Conservation (phyloP, 2,888 invertebrate genomes). For the Anticlea derivata region DNA sequence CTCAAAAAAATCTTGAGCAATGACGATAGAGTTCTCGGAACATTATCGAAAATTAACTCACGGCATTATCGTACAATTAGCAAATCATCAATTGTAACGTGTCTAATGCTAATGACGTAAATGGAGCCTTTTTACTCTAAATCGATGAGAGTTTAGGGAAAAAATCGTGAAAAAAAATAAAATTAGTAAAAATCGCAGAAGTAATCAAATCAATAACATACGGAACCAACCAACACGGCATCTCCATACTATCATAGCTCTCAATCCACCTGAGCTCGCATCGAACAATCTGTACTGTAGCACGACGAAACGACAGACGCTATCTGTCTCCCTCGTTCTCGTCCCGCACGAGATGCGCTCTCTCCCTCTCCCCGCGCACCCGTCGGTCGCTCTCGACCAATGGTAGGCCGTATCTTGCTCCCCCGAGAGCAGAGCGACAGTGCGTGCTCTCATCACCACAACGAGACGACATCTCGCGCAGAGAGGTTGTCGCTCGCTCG, state of each 20-base stretch:
- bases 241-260: constrained; percentile 77
- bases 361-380: constrained; percentile 75
- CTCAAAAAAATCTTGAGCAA: constrained; percentile 36
- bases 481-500: constrained; percentile 78
- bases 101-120: constrained; percentile 27
- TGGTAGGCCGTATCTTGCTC: constrained; percentile 81
- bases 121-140: not conserved
- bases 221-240: constrained; percentile 52
- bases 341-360: constrained; percentile 65
- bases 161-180: too few species aligned
- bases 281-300: constrained; percentile 74
- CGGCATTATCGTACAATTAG: constrained; percentile 37
- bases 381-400: constrained; percentile 76
- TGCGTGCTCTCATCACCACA: constrained; percentile 82
- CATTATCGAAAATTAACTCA: constrained; percentile 38
- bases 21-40: constrained; percentile 36
- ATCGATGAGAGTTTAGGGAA: too few species aligned
- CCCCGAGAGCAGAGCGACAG: constrained; percentile 83
- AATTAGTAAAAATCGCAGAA: too few species aligned
- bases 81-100: constrained; percentile 32
- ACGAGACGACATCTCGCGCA: constrained; percentile 80
- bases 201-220: constrained; percentile 29
- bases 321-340: constrained; percentile 74
- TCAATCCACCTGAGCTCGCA: constrained; percentile 76
- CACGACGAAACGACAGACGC: constrained; percentile 68